phyloP scores from a whole-genome alignment of 2,797 vertebrate species.

The Mus spretus region DNA sequence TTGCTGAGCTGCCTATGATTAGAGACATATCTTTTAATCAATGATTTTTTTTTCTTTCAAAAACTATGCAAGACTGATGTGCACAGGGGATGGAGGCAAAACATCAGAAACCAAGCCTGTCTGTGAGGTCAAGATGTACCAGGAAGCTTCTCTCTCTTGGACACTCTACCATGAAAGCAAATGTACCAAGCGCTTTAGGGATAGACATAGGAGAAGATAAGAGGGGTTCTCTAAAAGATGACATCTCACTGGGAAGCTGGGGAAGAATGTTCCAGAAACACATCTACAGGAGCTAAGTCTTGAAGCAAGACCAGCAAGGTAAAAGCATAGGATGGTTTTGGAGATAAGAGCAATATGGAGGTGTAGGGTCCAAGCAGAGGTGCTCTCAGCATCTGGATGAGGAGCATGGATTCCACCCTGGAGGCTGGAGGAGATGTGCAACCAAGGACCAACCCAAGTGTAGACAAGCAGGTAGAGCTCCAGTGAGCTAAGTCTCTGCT shows the following conservation, averaged over 20 bases:
- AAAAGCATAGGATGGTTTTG: neutral
- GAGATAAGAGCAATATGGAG: neutral
- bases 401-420: neutral
- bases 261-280: neutral
- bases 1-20: neutral
- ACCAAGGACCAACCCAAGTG: neutral
- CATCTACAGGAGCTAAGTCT: neutral
- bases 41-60: neutral
- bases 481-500: neutral
- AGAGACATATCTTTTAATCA: neutral
- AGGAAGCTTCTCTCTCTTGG: neutral
- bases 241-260: neutral
- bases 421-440: neutral
- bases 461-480: neutral
- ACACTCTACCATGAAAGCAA: neutral
- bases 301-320: fast-evolving
- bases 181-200: neutral
- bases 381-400: neutral
- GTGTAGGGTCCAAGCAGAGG: neutral
- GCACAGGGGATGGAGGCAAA: neutral
- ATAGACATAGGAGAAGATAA: neutral
- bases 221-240: neutral
- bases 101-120: neutral
- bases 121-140: neutral
- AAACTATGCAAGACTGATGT: neutral